Evolutionary conservation across 2,888 invertebrate species (phyloP).

Genomic region (Drosophila diplacantha): DNA sequence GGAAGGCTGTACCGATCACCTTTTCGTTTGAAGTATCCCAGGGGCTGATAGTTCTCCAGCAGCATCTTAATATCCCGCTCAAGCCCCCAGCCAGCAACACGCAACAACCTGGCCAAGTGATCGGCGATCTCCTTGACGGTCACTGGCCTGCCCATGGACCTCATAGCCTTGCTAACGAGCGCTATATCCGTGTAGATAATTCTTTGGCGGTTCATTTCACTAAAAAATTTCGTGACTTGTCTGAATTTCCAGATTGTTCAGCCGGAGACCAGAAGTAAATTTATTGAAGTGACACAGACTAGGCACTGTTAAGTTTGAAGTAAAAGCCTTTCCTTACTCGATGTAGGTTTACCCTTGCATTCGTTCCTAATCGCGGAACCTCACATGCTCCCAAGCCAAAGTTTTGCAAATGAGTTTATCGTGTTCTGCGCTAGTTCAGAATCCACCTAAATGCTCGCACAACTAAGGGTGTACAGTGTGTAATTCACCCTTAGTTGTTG

Average conservation of each 20-base stretch:
- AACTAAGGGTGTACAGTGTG: slow-evolving; percentile 16
- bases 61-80: neutral
- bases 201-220: slow-evolving; percentile 8
- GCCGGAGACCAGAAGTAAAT: neutral
- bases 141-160: neutral
- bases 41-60: slow-evolving; percentile 1
- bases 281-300: neutral
- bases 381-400: neutral
- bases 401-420: slow-evolving; percentile 56
- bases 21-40: slow-evolving; percentile 2
- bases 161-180: slow-evolving; percentile 3
- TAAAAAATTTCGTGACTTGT: slow-evolving; percentile 2
- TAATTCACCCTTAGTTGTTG: slow-evolving; percentile 4
- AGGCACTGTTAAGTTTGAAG: neutral
- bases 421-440: slow-evolving; percentile 57
- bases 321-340: neutral
- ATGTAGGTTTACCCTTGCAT: neutral
- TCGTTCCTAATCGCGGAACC: neutral
- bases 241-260: neutral
- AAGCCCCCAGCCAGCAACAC: no score
- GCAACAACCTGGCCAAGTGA: neutral
- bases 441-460: slow-evolving; percentile 53
- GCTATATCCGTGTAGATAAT: slow-evolving; percentile 4
- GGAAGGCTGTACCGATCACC: slow-evolving; percentile 4
- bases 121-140: slow-evolving; percentile 3